Conservation (phyloP, 2,113 vertebrate genomes). For the Neogale vison region DNA sequence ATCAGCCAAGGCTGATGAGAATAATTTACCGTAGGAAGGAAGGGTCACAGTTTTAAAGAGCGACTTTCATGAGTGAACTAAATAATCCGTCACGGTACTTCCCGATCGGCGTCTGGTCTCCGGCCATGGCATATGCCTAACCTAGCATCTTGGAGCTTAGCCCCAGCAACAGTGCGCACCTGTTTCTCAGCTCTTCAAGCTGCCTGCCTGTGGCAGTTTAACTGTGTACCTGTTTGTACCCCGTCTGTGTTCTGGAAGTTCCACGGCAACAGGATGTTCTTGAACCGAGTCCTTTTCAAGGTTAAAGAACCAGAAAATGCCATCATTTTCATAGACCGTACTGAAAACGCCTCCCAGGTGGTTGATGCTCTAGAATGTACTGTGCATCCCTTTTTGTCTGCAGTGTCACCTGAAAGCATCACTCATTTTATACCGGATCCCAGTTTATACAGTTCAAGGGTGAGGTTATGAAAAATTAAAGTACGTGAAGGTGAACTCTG, state of each 20-base stretch:
- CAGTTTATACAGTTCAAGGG: neutral
- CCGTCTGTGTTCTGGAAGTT: neutral
- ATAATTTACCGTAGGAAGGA: neutral
- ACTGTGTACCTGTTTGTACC: neutral
- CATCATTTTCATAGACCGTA: neutral
- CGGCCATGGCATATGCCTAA: accelerated
- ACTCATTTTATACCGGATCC: neutral
- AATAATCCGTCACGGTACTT: neutral
- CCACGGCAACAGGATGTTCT: no score
- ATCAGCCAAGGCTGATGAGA: neutral
- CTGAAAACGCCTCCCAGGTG: neutral
- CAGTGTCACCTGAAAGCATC: neutral
- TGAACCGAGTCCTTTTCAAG: neutral
- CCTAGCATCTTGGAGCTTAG: neutral
- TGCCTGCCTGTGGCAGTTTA: neutral
- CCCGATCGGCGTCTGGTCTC: neutral
- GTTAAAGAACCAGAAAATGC: neutral
- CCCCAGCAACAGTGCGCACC: neutral
- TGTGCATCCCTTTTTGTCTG: neutral
- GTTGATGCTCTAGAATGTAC: neutral
- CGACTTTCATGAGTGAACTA: neutral
- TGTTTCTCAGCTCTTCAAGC: neutral
- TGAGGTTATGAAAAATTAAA: neutral
- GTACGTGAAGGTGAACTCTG: neutral
- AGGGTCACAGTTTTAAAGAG: neutral